Base-by-base conservation (phyloP, 2,888 invertebrate genomes). In the Autographa pulchrina region DNA sequence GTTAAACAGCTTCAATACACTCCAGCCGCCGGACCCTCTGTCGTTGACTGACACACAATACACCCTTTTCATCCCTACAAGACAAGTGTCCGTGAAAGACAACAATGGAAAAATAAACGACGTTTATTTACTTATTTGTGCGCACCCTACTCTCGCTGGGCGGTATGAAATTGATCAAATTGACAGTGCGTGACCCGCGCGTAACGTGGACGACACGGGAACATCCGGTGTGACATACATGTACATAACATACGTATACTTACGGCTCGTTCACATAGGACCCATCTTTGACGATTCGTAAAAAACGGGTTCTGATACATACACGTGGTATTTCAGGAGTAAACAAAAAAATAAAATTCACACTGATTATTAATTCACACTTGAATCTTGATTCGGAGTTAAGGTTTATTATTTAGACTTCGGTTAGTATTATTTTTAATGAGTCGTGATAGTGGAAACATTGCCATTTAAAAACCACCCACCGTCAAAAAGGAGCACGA, bases 151-250 rank as follows among this genome's bases (percentile, higher is more conserved):
- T 61, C 76, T 32, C 54, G 62, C 60, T 71, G 74, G 77, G 76
- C 52, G 84, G 80, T 68, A 80, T 68, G 61, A 69, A 84, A 75
- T 72, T 79, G 75, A 82, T 83, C 80, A 82, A 81, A 78, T 82
- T 83, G 84, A 78, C 82, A 83, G 74, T 71, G 74, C 79, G 65
- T 79, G 82, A 83, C 84, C 84, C 71, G 73, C 63, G 68, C 72
- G 70, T 62, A 67, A 63, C 72, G 5, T 54, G 65, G 63, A 59
- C 59, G 43, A 69, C 62, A 61, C 70, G 59, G 52, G n/a, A 41
- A 77, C 79, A 83, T 83, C 84, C 82, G 82, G 78, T 69, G 68
- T 71, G 52, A 60, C 67, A 69, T 31, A 58, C 58, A 65, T 43
- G 20, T 3, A 20, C 54, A 13, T 56, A 54, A 56, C 20, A 16